These are phyloP conservation scores for Pandemis heparana DNA, from an alignment of 2,888 invertebrate species.

Conservation along the genomic window DNA sequence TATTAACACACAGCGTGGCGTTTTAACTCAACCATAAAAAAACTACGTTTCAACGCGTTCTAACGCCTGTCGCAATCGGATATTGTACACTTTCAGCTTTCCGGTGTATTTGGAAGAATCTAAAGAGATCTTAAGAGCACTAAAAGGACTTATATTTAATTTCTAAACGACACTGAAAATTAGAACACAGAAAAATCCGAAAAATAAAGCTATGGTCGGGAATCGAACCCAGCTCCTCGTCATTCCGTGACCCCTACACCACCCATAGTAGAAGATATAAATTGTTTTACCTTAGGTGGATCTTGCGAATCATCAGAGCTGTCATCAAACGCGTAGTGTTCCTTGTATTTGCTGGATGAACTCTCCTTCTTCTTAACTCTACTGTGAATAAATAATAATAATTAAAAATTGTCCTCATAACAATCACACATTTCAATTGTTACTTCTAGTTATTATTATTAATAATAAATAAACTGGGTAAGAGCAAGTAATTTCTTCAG, in stretches of 20 bases:
- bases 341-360: slow-evolving; percentile 82
- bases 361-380: slow-evolving; percentile 88
- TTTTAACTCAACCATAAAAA: neutral
- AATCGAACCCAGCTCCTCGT: too few relatives aligned
- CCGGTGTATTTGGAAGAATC: neutral
- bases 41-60: neutral
- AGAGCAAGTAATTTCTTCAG: neutral
- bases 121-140: too few relatives aligned
- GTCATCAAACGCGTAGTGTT: slow-evolving; percentile 80
- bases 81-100: neutral
- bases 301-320: slow-evolving; percentile 82
- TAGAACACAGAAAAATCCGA: too few relatives aligned
- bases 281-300: slow-evolving; percentile 65
- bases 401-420: neutral
- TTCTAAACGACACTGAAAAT: too few relatives aligned
- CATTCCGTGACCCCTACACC: too few relatives aligned
- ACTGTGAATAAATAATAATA: slow-evolving; percentile 44
- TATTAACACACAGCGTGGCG: too few relatives aligned
- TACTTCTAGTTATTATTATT: neutral
- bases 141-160: too few relatives aligned
- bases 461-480: neutral
- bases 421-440: neutral
- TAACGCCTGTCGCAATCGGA: neutral
- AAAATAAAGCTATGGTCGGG: too few relatives aligned
- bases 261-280: too few relatives aligned